Base-by-base conservation (phyloP, 2,888 invertebrate species). In the Ormyrus thymus region DNA sequence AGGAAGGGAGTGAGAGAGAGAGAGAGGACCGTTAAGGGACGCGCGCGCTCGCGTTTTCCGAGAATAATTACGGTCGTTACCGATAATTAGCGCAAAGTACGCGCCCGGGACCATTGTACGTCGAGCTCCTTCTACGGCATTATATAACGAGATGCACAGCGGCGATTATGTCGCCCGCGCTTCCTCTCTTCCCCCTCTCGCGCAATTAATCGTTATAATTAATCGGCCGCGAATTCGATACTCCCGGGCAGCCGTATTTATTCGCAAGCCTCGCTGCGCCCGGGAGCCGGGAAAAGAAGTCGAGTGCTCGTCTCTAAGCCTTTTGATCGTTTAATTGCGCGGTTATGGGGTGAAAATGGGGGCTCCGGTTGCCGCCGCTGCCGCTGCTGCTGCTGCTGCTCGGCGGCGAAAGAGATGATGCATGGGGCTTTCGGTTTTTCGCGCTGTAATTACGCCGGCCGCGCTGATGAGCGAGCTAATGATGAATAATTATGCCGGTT, bases 1-100 rank as follows among this genome's bases (percentile, higher is more conserved):
- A n/a, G 45, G 43, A 5, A 53, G 43, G 8, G 29, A n/a, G 61
- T 9, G 64, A 9, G 8, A 10, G 61, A 46, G 46, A 11, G 7
- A 53, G n/a, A 50, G n/a, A 48, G 48, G 59, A 66, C 62, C 69
- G 78, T 74, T 70, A 69, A 70, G 69, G 74, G 69, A 45, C 65
- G 51, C 62, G 51, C 62, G 66, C 68, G n/a, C 55, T 51, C 46
- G 61, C 69, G 64, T 61, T 70, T 85, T 84, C 86, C 82, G 74
- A 86, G 85, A 86, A 85, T 86, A 86, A 87, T 87, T 86, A 84
- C 84, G 84, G 84, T 86, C 86, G 86, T 87, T 87, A 87, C 83
- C 86, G 85, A 88, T 87, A 88, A 87, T 88, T 87, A 87, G 87
- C 86, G 84, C 83, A 83, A 84, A 85, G 76, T 76, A 84, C 84